Percentiles rank a stretch among this genome's conserved stretches.
These are phyloP conservation scores for Esperia sulphurella DNA, from an alignment of 2,888 invertebrate genomes.

Conservation along the genomic window DNA sequence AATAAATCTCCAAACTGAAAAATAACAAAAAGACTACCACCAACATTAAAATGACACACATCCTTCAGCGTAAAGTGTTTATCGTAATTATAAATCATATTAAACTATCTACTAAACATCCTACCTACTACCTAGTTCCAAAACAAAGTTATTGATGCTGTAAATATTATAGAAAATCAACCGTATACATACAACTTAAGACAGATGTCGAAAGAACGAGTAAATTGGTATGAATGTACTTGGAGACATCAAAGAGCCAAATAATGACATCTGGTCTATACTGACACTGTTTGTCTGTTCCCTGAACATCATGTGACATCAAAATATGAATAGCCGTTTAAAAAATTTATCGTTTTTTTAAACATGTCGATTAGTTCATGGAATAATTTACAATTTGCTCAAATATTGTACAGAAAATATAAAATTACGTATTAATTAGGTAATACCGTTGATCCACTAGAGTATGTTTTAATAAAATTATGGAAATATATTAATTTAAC, in stretches of 20 bases:
- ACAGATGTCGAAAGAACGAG: background rate
- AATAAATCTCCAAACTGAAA: background rate
- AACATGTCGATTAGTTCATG: background rate
- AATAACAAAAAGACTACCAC: slow-evolving; percentile 3
- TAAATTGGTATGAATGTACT: slow-evolving; percentile 18
- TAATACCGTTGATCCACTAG: no score
- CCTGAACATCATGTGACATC: background rate
- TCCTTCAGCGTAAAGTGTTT: slow-evolving; percentile 46
- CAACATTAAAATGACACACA: slow-evolving; percentile 34
- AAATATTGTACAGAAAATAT: background rate
- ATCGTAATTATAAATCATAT: slow-evolving; percentile 46
- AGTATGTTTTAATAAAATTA: no score
- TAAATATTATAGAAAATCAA: background rate
- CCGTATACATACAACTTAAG: background rate
- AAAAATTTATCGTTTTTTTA: slow-evolving; percentile 1
- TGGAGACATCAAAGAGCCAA: slow-evolving; percentile 35
- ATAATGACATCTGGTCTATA: slow-evolving; percentile 37
- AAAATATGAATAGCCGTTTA: background rate
- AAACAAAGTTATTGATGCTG: slow-evolving; percentile 1
- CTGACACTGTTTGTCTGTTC: background rate
- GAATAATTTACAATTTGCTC: background rate
- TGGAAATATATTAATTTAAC: no score
- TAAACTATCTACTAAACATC: slow-evolving; percentile 20
- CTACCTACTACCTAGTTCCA: slow-evolving; percentile 8
- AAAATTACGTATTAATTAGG: background rate